Conservation (phyloP, 2,888 invertebrate genomes). For the Chrysolina oricalcia region DNA sequence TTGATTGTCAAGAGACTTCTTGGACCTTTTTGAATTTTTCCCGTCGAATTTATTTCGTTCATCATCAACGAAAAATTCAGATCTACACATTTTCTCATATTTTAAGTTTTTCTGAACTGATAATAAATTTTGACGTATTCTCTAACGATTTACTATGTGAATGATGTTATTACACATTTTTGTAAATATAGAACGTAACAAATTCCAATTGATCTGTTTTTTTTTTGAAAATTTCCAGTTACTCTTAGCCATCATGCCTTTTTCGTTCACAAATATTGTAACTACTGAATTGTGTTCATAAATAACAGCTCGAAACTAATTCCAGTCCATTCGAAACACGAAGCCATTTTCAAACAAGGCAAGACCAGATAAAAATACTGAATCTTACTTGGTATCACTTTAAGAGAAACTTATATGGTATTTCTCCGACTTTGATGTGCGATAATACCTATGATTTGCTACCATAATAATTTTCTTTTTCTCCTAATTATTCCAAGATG, state of each 20-base stretch:
- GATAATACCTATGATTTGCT: conserved; percentile 45
- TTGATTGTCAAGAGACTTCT: no score
- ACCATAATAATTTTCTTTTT: conserved; percentile 38
- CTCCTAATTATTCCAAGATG: conserved; percentile 37
- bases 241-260: conserved; percentile 16
- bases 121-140: neutral
- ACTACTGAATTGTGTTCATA: conserved; percentile 16
- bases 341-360: conserved; percentile 39
- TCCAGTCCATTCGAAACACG: conserved; percentile 26
- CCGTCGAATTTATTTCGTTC: no score
- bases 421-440: conserved; percentile 43
- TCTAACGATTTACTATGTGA: neutral
- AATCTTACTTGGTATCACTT: conserved; percentile 21
- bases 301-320: conserved; percentile 36
- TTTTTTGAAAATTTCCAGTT: neutral
- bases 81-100: no score
- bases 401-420: conserved; percentile 36
- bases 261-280: conserved; percentile 15
- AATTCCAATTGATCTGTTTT: conserved; percentile 9
- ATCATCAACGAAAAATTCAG: no score
- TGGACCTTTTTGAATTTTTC: no score
- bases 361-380: conserved; percentile 28
- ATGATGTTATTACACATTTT: neutral
- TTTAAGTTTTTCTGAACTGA: no score
- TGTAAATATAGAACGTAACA: neutral